Evolutionary conservation across 1,140 invertebrate genomes (phyloP).

Genomic region (Globodera rostochiensis): DNA sequence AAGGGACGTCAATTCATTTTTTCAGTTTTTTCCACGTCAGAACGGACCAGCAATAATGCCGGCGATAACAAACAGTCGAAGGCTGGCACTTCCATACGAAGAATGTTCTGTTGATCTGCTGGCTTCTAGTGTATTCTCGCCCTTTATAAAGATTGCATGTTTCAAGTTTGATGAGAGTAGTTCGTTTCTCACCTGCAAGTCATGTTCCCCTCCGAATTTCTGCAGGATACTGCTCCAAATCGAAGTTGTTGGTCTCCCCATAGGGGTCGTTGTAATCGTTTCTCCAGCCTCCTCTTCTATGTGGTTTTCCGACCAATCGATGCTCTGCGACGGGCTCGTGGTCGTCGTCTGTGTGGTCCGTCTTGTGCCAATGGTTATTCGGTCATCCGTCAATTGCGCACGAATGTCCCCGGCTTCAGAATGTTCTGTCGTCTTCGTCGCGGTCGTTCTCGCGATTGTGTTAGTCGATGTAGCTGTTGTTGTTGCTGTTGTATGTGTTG

Average conservation of each 20-base stretch:
- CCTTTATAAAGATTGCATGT: not conserved
- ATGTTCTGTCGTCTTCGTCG: not conserved
- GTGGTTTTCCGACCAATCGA: not conserved
- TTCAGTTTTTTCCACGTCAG: not conserved
- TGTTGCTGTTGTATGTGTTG: not conserved
- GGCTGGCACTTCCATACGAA: slow-evolving; percentile 1
- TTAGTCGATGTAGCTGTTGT: not conserved
- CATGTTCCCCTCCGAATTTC: not conserved
- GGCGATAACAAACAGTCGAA: slow-evolving; percentile 11
- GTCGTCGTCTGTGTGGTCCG: not conserved
- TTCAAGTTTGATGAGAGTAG: not conserved
- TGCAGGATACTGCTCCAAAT: not conserved
- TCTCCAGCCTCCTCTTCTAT: not conserved
- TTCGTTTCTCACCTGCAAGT: not conserved
- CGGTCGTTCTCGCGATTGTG: not conserved
- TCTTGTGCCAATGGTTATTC: not conserved
- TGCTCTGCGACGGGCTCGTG: not conserved
- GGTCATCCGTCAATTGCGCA: not conserved
- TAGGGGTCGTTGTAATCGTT: not conserved
- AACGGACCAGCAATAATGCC: slow-evolving; percentile 5
- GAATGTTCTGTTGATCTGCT: slow-evolving; percentile 13
- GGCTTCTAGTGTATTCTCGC: not conserved
- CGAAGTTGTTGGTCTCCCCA: not conserved
- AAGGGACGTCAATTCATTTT: not conserved
- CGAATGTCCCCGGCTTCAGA: not conserved